Evolutionary conservation across 2,888 invertebrate species (phyloP).

Genomic region (Xylota segnis): DNA sequence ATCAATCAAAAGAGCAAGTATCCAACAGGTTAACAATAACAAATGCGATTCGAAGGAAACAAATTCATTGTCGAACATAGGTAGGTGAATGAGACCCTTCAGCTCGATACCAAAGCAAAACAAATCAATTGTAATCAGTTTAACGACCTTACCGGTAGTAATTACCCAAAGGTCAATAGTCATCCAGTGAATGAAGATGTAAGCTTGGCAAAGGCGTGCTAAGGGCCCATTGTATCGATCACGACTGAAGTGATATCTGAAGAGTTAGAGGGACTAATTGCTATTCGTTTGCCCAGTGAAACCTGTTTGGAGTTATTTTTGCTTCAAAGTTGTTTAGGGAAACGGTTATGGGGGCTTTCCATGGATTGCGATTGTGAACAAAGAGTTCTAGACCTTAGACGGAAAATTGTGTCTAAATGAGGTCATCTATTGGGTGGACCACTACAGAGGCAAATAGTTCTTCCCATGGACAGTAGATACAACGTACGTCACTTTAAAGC

Average conservation of each 20-base stretch:
- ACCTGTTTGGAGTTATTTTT: neutral
- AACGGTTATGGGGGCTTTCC: no score
- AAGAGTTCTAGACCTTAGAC: no score
- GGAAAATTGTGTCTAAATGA: no score
- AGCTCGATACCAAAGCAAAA: constrained; percentile 14
- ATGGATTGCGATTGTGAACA: no score
- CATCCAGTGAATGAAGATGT: constrained; percentile 39
- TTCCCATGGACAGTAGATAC: no score
- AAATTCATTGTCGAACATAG: constrained; percentile 19
- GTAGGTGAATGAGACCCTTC: constrained; percentile 20
- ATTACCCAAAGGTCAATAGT: constrained; percentile 59
- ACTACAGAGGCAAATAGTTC: no score
- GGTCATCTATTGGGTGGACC: no score
- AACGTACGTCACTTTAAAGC: no score
- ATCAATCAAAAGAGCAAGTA: neutral
- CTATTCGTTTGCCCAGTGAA: neutral
- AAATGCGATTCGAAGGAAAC: constrained; percentile 16
- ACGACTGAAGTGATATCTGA: neutral
- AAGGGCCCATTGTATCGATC: constrained; percentile 10
- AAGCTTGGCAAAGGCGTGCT: neutral
- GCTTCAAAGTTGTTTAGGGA: no score
- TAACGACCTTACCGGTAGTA: constrained; percentile 59
- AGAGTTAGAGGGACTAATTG: constrained; percentile 4
- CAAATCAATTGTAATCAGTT: constrained; percentile 55
- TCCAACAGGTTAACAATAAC: neutral